Conservation (phyloP, 2,113 vertebrate genomes). For the Elephas maximus region DNA sequence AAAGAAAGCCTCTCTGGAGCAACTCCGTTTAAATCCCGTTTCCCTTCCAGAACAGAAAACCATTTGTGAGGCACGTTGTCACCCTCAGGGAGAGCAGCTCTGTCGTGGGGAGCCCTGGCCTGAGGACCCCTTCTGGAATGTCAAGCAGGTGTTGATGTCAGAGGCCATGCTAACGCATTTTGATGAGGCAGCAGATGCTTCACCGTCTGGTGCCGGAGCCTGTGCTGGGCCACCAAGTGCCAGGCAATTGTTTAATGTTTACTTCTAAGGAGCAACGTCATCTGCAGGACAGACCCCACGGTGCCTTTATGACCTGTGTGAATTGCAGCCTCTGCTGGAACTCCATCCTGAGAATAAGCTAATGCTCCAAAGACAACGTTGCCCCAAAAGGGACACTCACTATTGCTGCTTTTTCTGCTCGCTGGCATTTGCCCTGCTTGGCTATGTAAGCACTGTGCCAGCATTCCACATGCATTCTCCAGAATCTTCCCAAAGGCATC, state of each 20-base stretch:
- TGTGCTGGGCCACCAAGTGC: background rate
- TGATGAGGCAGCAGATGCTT: slow-evolving; percentile 1
- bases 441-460: background rate
- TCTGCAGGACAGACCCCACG: background rate
- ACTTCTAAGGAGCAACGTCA: background rate
- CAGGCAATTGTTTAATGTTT: background rate
- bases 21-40: background rate
- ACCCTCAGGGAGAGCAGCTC: background rate
- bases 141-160: background rate
- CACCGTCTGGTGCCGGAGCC: background rate
- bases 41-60: background rate
- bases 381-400: background rate
- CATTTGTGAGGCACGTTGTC: background rate
- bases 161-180: background rate
- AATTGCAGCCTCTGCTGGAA: background rate
- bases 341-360: background rate
- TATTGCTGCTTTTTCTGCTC: background rate
- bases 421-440: too few relatives aligned
- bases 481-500: background rate
- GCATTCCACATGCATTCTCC: background rate
- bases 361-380: background rate
- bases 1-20: background rate
- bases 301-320: background rate
- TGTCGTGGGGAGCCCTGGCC: background rate
- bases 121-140: background rate